Conservation (phyloP, 2,888 invertebrate species). For the Aradus depressus region DNA sequence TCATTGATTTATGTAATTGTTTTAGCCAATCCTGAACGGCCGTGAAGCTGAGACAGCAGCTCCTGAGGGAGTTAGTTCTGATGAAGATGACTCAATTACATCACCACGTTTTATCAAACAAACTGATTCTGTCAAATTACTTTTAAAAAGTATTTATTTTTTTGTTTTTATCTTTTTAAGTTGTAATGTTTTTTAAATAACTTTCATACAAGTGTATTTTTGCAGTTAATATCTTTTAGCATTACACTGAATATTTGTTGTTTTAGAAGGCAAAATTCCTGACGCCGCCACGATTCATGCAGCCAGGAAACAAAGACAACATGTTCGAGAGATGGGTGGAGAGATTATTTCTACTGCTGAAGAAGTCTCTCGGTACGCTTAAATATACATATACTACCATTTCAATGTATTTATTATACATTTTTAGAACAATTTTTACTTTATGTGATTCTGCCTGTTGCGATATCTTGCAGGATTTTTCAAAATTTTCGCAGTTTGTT, state of each 20-base stretch:
- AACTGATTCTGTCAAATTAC: constrained; percentile 63
- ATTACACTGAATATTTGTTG: constrained; percentile 2
- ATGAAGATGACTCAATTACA: constrained; percentile 48
- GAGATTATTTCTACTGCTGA: constrained; percentile 48
- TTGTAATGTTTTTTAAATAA: no score
- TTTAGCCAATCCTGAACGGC: constrained; percentile 57
- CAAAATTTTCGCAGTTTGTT: no score
- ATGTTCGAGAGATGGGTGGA: constrained; percentile 71
- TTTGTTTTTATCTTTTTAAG: constrained; percentile 1
- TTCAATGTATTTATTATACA: no score
- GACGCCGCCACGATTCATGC: constrained; percentile 98
- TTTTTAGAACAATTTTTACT: no score
- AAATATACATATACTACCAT: no score
- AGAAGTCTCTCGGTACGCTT: constrained; percentile 29
- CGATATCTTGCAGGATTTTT: no score
- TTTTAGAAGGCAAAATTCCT: constrained; percentile 67
- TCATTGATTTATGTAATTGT: constrained; percentile 6
- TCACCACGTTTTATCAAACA: constrained; percentile 47
- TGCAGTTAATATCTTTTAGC: not conserved
- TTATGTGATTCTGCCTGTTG: no score
- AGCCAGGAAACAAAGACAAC: constrained; percentile 86
- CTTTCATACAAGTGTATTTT: not conserved
- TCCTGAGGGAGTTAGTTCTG: constrained; percentile 52
- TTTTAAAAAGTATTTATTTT: constrained; percentile 52
- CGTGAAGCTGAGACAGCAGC: constrained; percentile 73